Conservation (phyloP, 1,140 invertebrate species). For the Hylyphantes graminicola region DNA sequence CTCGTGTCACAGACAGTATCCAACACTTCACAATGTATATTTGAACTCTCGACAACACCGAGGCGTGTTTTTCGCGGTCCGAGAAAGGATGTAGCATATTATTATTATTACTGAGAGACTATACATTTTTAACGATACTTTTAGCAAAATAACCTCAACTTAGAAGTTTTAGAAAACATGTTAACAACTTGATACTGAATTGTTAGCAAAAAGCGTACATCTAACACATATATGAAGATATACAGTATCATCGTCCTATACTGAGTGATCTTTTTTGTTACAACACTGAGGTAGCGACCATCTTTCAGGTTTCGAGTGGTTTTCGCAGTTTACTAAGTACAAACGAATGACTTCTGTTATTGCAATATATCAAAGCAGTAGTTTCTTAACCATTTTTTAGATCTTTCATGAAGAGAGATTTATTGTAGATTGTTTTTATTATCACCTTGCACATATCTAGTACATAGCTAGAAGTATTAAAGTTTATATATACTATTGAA, state of each 20-base stretch:
- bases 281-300: slow-evolving; percentile 54
- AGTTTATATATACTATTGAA: slow-evolving; percentile 59
- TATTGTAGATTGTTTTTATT: slow-evolving; percentile 59
- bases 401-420: slow-evolving; percentile 53
- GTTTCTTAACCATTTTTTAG: slow-evolving; percentile 58
- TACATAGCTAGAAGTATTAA: slow-evolving; percentile 59
- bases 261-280: slow-evolving; percentile 58
- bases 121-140: slow-evolving; percentile 54
- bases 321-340: slow-evolving; percentile 60
- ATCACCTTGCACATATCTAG: slow-evolving; percentile 61
- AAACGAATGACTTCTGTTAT: slow-evolving; percentile 61
- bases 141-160: slow-evolving; percentile 56
- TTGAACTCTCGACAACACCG: slow-evolving; percentile 19
- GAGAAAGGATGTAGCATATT: slow-evolving; percentile 39
- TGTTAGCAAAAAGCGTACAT: slow-evolving; percentile 51
- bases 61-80: slow-evolving; percentile 18
- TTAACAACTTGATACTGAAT: slow-evolving; percentile 60
- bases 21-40: slow-evolving; percentile 46
- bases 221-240: slow-evolving; percentile 51
- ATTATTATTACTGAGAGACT: slow-evolving; percentile 17
- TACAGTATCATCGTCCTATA: slow-evolving; percentile 60
- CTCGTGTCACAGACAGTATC: too few species aligned
- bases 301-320: slow-evolving; percentile 48
- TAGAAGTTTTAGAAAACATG: slow-evolving; percentile 57
- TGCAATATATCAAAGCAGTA: slow-evolving; percentile 59